Evolutionary conservation across 2,888 invertebrate species (phyloP).

Genomic region (Atethmia centrago): DNA sequence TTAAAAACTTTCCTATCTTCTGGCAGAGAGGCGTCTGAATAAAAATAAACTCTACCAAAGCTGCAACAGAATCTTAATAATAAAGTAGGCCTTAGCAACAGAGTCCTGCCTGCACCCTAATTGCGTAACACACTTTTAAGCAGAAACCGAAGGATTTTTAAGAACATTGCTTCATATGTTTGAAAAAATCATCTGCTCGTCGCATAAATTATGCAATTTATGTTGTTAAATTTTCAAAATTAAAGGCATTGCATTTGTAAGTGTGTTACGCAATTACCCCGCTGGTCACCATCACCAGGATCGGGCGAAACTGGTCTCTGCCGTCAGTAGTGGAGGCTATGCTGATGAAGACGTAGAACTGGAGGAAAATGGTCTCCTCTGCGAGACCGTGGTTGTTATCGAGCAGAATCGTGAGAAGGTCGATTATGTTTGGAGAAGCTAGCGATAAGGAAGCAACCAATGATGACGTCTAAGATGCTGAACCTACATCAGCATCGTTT

Average conservation of each 20-base stretch:
- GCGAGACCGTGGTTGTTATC: background rate
- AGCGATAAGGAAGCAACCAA: too few relatives aligned
- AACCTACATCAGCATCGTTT: background rate
- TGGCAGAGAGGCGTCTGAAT: background rate
- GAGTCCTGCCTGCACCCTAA: too few relatives aligned
- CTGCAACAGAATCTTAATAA: background rate
- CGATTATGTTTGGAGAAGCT: background rate
- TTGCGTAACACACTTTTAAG: too few relatives aligned
- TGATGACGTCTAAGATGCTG: background rate
- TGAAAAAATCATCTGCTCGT: too few relatives aligned
- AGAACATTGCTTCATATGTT: too few relatives aligned
- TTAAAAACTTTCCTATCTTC: background rate
- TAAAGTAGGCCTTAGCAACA: background rate
- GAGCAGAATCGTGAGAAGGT: background rate
- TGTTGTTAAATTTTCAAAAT: too few relatives aligned
- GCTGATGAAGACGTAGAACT: background rate
- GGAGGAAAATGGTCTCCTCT: background rate
- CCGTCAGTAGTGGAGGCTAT: background rate
- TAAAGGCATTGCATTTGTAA: too few relatives aligned
- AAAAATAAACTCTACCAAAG: background rate
- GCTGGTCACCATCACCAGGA: background rate
- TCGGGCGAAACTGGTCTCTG: background rate
- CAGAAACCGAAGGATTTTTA: too few relatives aligned
- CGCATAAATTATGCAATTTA: too few relatives aligned
- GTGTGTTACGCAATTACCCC: too few relatives aligned